Evolutionary conservation across 2,797 vertebrate species (phyloP).

Genomic region (Oreochromis mossambicus): DNA sequence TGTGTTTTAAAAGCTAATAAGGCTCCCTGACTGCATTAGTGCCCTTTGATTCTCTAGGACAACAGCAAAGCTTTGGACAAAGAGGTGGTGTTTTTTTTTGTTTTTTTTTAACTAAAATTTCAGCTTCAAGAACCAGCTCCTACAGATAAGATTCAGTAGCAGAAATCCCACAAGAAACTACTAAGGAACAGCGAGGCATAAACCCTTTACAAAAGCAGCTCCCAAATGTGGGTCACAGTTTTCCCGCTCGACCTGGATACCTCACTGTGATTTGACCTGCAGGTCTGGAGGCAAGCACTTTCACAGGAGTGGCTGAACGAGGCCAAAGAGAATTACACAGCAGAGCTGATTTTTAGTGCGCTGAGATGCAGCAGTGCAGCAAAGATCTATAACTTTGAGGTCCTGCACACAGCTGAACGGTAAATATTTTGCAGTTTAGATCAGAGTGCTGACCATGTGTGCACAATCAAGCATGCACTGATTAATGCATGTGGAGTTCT

Average conservation of each 20-base stretch:
- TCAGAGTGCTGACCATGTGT: not conserved
- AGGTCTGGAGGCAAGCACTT: not conserved
- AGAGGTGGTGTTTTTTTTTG: not conserved
- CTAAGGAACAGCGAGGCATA: not conserved
- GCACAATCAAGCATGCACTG: not conserved
- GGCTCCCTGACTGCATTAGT: not conserved
- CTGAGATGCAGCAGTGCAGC: not conserved
- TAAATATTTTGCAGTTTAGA: not conserved
- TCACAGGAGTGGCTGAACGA: not conserved
- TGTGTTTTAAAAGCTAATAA: not conserved
- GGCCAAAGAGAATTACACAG: not conserved
- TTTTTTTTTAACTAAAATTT: not conserved
- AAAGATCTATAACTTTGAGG: not conserved
- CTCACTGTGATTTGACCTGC: conserved; percentile 14
- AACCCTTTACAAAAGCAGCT: not conserved
- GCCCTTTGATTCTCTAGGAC: not conserved
- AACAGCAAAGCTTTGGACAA: not conserved
- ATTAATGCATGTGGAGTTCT: not conserved
- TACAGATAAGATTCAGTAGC: not conserved
- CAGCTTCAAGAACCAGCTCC: not conserved
- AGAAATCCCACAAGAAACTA: not conserved
- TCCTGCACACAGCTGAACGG: not conserved
- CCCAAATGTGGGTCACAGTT: conserved; percentile 17
- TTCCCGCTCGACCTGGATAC: conserved; percentile 12
- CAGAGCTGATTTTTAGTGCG: not conserved